Evolutionary conservation across 2,797 vertebrate genomes (phyloP).

Genomic region (Labeo calbasu): DNA sequence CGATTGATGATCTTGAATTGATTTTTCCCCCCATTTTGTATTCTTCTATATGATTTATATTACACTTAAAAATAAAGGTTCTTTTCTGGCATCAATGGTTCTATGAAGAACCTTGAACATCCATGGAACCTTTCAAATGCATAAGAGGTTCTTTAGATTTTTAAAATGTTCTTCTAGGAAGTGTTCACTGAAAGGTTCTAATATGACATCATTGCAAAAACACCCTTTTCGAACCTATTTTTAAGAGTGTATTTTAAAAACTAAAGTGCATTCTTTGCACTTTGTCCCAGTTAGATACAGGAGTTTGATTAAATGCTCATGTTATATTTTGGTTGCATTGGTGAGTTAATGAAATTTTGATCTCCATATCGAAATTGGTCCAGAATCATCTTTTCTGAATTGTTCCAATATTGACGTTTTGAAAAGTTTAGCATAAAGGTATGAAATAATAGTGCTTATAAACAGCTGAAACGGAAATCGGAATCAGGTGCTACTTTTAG

Average conservation of each 20-base stretch:
- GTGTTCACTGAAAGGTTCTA: no score
- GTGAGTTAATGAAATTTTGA: neutral
- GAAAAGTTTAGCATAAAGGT: neutral
- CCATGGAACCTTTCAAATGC: no score
- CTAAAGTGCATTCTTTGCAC: neutral
- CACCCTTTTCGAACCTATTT: no score
- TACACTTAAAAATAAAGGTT: no score
- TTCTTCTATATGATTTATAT: neutral
- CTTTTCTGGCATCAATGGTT: no score
- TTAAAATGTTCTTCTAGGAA: no score
- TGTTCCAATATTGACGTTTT: neutral
- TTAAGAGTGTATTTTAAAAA: no score
- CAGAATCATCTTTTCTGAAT: neutral
- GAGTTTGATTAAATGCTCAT: neutral
- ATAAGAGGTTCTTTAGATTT: no score
- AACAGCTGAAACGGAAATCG: neutral
- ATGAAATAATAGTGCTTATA: neutral
- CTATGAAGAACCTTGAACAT: no score
- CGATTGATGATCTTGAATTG: neutral
- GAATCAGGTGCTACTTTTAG: neutral
- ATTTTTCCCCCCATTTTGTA: neutral
- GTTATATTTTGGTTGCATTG: neutral
- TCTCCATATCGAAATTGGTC: neutral
- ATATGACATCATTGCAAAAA: no score
- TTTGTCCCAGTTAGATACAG: neutral